Evolutionary conservation across 2,797 vertebrate genomes (phyloP).

Genomic region (Borostomias antarcticus): DNA sequence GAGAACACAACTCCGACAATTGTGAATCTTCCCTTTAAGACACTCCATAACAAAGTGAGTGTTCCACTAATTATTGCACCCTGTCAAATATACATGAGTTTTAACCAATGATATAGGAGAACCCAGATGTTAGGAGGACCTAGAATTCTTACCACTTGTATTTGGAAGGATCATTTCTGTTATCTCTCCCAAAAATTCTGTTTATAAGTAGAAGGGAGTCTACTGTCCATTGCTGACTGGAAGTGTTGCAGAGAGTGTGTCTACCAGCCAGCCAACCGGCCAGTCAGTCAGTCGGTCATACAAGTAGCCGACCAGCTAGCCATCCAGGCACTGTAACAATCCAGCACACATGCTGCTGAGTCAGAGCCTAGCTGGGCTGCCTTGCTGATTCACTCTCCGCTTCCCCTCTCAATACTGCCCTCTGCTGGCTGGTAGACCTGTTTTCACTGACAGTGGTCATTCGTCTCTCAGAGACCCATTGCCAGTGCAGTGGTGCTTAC

Average conservation of each 20-base stretch:
- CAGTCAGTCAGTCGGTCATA: not conserved
- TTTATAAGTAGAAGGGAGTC: constrained; percentile 5
- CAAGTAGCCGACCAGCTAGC: not conserved
- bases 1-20: not conserved
- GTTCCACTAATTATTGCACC: constrained; percentile 4
- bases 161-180: not conserved
- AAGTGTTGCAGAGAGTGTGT: not conserved
- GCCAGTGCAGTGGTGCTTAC: too few species aligned
- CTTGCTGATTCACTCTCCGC: not conserved
- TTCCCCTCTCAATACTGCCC: constrained; percentile 12
- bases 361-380: not conserved
- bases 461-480: too few species aligned
- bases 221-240: not conserved
- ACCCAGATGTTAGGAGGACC: not conserved
- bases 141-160: not conserved
- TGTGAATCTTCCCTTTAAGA: not conserved
- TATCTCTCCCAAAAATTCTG: not conserved
- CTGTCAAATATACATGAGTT: constrained; percentile 5
- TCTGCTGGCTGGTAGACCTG: constrained; percentile 23
- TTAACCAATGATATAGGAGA: not conserved
- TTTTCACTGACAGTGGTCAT: too few species aligned
- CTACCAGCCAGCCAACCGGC: too few species aligned
- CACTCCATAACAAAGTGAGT: not conserved
- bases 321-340: not conserved
- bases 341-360: not conserved